A percentile compares a stretch with the other conserved stretches of the same genome.
These are phyloP conservation scores for Drosophila longiperda DNA, from an alignment of 2,888 invertebrate genomes.

Conservation along the genomic window DNA sequence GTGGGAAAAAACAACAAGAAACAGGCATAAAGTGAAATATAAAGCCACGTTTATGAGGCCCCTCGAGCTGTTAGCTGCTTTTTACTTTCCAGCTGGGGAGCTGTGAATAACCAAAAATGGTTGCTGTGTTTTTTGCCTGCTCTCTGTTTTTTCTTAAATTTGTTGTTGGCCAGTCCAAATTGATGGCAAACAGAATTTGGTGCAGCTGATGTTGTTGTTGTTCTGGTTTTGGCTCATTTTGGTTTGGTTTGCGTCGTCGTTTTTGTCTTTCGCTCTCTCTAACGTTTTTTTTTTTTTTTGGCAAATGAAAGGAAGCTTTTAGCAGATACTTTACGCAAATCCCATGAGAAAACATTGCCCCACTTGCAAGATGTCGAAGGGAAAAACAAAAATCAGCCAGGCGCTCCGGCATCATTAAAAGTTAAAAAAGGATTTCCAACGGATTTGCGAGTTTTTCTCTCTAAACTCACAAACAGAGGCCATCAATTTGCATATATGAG, in stretches of 20 bases:
- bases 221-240: constrained; percentile 31
- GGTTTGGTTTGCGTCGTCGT: constrained; percentile 19
- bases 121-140: constrained; percentile 6
- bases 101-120: constrained; percentile 31
- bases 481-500: constrained; percentile 73
- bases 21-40: constrained; percentile 30
- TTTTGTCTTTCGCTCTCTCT: neutral
- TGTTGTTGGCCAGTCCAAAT: constrained; percentile 60
- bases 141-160: constrained; percentile 31
- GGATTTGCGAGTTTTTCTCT: constrained; percentile 74
- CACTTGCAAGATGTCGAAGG: constrained; percentile 53
- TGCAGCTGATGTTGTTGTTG: constrained; percentile 47
- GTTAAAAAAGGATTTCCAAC: constrained; percentile 79
- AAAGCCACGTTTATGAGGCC: constrained; percentile 42
- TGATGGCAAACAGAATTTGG: constrained; percentile 73
- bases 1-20: neutral
- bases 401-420: constrained; percentile 71
- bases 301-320: constrained; percentile 75
- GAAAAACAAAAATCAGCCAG: constrained; percentile 5
- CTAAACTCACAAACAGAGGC: constrained; percentile 74
- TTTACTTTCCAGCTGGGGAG: constrained; percentile 22
- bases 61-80: constrained; percentile 20
- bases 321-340: constrained; percentile 80
- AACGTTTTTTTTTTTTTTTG: constrained; percentile 19
- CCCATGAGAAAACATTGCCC: constrained; percentile 78